Conservation (phyloP, 2,113 vertebrate genomes). For the Ceyx margarethae region DNA sequence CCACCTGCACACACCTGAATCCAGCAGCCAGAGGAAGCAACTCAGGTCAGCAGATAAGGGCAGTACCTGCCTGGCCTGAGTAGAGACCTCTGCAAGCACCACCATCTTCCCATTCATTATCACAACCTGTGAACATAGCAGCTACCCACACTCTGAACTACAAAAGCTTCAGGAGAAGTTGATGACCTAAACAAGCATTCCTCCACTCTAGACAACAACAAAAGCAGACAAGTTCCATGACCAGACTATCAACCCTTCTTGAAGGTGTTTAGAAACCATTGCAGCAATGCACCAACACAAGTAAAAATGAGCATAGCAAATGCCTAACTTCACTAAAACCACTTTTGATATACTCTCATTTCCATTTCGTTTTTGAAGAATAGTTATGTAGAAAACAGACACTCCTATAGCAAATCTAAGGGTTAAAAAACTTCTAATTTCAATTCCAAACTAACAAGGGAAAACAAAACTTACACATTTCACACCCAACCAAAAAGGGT, state of each 20-base stretch:
- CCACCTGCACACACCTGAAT: not conserved
- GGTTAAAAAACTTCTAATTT: not conserved
- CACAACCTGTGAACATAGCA: fast-evolving
- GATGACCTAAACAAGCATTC: not conserved
- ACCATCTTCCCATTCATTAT: not conserved
- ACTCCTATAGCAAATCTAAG: not conserved
- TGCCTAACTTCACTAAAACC: not conserved
- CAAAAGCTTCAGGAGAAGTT: not conserved
- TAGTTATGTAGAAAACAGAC: not conserved
- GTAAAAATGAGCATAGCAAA: not conserved
- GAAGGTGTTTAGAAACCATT: not conserved
- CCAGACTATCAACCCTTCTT: not conserved
- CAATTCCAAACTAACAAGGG: not conserved
- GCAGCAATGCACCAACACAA: not conserved
- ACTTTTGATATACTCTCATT: not conserved
- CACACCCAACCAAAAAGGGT: not conserved
- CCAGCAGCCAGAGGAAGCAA: not conserved
- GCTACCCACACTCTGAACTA: not conserved
- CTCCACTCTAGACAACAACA: not conserved
- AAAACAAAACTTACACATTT: not conserved
- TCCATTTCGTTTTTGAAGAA: not conserved
- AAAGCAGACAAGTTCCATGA: not conserved
- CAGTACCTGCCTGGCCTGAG: not conserved
- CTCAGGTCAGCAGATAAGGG: not conserved
- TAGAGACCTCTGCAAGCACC: not conserved